Evolutionary conservation across 1,140 invertebrate genomes (phyloP), one percentile per base, ranked within the genome.

Genomic region (Pogonomyrmex californicus): DNA sequence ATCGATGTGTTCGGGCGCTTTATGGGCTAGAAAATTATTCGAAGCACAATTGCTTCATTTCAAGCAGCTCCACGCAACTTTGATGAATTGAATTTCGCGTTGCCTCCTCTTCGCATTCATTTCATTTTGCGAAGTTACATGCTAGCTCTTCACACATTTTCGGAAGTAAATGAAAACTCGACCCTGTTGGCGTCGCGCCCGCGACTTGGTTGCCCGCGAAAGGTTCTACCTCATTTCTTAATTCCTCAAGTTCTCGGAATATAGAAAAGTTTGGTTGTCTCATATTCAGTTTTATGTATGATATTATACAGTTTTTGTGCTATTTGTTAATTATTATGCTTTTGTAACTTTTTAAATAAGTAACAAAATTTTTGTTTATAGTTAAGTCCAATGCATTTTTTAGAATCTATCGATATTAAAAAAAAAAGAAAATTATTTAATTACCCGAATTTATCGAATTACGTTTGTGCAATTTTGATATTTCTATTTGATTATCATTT

Each of bases 1-100:
- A 30, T 68, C 47, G 23, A 23, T 23, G 14, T 44, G 30, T 6
- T 14, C 33, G 38, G 9, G 49, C 38, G 41, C 38, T 85, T 62
- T 60, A 83, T 83, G 47, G 38, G 54, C 30, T 83, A 54, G 54
- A 83, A 83, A 83, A 83, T 83, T 30, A 83, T 83, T 83, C 44
- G 79, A 44, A n/a, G 79, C 56, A 75, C 49, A 83, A 83, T 83
- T 83, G 54, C 79, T 75, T 83, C 68, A 58, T 73, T 58, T 73
- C 38, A 23, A 60, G 54, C 68, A 14, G 79, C 56, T 56, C 38
- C 38, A 56, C 36, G 49, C 41, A 73, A 83, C 54, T 83, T 62
- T 44, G 17, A 51, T 70, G 23, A 23, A 23, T 23, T 23, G 23
- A 81, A 81, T 70, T 81, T 81, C 41, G n/a, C 47, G 54, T 60